Conservation (phyloP, 1,140 invertebrate genomes). For the Drosophila kanapiae region DNA sequence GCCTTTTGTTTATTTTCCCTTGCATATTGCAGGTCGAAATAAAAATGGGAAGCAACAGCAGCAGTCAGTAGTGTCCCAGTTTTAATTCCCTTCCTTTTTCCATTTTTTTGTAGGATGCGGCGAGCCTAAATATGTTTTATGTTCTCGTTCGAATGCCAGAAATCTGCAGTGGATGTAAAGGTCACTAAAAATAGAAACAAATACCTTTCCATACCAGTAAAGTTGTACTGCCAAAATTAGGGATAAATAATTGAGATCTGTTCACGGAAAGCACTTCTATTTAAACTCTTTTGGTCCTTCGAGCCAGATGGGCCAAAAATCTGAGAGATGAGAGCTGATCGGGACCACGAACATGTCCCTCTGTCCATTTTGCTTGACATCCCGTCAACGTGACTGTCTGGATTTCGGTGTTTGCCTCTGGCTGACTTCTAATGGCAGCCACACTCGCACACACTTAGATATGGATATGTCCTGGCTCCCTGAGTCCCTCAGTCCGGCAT, state of each 20-base stretch:
- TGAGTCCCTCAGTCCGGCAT: constrained; percentile 36
- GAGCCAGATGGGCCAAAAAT: too few species aligned
- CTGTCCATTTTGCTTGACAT: constrained; percentile 60
- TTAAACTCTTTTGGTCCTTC: too few species aligned
- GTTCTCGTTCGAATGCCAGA: constrained; percentile 23
- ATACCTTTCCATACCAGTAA: too few species aligned
- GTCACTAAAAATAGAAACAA: too few species aligned
- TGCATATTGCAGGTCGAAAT: constrained; percentile 12
- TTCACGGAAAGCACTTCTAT: too few species aligned
- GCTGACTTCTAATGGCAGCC: constrained; percentile 51
- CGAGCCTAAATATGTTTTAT: constrained; percentile 62
- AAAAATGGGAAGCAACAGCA: background rate
- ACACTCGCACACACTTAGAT: constrained; percentile 25
- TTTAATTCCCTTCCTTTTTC: constrained; percentile 2
- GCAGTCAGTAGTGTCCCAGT: constrained; percentile 34
- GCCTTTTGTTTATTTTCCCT: constrained; percentile 18
- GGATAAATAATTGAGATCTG: background rate
- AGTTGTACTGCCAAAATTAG: background rate
- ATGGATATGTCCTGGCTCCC: constrained; percentile 2
- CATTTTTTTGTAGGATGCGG: background rate
- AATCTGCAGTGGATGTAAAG: constrained; percentile 35
- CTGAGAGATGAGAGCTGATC: background rate
- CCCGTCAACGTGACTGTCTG: constrained; percentile 53
- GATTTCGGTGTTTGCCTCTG: constrained; percentile 53
- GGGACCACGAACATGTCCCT: constrained; percentile 20